These are phyloP conservation scores for Vicugna pacos DNA, from an alignment of 2,113 vertebrate genomes.

Conservation along the genomic window DNA sequence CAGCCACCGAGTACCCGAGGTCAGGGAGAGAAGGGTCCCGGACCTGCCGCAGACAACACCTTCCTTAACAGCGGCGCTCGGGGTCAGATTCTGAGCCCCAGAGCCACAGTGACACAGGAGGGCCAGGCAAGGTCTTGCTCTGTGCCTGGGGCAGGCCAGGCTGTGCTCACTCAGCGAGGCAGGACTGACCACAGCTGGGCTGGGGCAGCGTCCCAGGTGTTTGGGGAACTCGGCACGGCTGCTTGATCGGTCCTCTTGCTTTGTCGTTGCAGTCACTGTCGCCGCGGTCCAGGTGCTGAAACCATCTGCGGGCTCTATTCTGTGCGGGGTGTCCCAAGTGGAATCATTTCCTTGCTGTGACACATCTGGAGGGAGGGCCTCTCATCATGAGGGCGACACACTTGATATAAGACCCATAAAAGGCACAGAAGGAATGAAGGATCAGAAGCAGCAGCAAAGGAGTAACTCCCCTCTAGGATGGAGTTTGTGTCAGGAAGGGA, in stretches of 20 bases:
- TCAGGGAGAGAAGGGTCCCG: not conserved
- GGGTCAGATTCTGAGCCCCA: not conserved
- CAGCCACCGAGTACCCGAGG: fast-evolving
- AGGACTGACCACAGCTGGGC: not conserved
- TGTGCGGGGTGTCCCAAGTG: fast-evolving
- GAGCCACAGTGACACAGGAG: fast-evolving
- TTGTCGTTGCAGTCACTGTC: fast-evolving
- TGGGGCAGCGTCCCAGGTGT: fast-evolving
- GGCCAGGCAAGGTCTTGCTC: not conserved
- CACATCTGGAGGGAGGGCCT: not conserved
- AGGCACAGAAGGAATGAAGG: not conserved
- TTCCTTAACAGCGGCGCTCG: fast-evolving
- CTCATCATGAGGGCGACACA: fast-evolving
- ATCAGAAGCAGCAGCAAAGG: fast-evolving
- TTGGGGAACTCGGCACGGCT: fast-evolving
- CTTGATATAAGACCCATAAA: fast-evolving
- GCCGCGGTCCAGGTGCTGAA: not conserved
- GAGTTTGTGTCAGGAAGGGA: not conserved
- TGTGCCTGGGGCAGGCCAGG: not conserved
- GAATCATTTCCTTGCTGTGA: not conserved
- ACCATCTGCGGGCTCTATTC: not conserved
- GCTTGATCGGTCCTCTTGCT: not conserved
- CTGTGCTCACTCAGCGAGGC: not conserved
- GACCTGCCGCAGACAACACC: not conserved
- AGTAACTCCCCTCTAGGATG: fast-evolving